Percentiles rank a stretch among this genome's conserved stretches.
Conservation (phyloP, 2,113 vertebrate species). For the Penelope pileata region DNA sequence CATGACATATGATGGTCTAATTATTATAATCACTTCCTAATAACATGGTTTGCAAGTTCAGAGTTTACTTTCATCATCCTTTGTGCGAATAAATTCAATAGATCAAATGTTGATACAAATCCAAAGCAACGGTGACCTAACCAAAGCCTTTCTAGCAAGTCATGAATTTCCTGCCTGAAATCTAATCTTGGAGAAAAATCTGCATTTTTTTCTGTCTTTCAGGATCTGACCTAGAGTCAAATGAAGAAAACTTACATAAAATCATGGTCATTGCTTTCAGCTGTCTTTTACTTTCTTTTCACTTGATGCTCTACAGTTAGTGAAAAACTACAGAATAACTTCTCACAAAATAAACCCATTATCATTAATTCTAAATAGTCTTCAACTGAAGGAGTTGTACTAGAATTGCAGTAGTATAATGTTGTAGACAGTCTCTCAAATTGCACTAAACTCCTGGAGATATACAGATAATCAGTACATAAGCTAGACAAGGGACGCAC, state of each 20-base stretch:
- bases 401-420: neutral
- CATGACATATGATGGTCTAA: conserved; percentile 9
- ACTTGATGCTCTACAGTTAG: neutral
- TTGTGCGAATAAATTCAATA: conserved; percentile 22
- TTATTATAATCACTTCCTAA: conserved; percentile 35
- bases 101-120: conserved; percentile 28
- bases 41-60: neutral
- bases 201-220: neutral
- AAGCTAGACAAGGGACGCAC: neutral
- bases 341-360: neutral
- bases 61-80: conserved; percentile 22
- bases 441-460: neutral
- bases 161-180: conserved; percentile 6
- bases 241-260: neutral
- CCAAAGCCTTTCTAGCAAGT: neutral
- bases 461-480: neutral
- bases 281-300: neutral
- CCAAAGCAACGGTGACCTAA: neutral
- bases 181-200: neutral
- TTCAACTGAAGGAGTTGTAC: neutral
- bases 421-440: neutral
- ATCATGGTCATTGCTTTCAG: neutral
- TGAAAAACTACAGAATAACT: neutral
- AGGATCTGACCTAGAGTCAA: neutral
- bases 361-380: neutral